These are phyloP conservation scores for Ceratina calcarata DNA, from an alignment of 1,140 invertebrate species.

Conservation along the genomic window DNA sequence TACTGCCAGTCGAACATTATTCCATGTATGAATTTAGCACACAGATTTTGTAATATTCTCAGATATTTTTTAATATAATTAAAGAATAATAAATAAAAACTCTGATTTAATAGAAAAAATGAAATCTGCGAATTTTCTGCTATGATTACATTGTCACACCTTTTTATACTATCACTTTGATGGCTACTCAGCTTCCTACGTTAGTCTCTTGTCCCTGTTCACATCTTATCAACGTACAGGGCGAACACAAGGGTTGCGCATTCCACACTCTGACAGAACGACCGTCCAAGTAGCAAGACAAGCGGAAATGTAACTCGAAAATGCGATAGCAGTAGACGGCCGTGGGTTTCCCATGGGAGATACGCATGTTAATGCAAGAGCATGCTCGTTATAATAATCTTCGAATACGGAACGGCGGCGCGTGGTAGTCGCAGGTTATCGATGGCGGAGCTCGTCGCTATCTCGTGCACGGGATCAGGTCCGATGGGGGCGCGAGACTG, in stretches of 20 bases:
- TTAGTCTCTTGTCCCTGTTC: not conserved
- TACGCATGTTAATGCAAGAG: constrained; percentile 69
- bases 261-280: not conserved
- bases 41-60: too few species aligned
- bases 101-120: too few species aligned
- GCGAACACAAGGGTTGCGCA: not conserved
- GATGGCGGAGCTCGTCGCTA: constrained; percentile 64
- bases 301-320: constrained; percentile 2
- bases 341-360: constrained; percentile 57
- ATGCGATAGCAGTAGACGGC: constrained; percentile 13
- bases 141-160: too few species aligned
- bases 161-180: too few species aligned
- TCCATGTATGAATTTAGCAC: too few species aligned
- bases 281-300: not conserved
- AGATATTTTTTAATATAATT: too few species aligned
- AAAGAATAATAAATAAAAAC: too few species aligned
- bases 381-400: constrained; percentile 74
- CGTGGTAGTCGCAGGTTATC: constrained; percentile 65
- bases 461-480: constrained; percentile 74
- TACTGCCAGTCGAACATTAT: not conserved
- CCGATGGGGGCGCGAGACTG: constrained; percentile 72
- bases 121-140: too few species aligned
- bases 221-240: not conserved
- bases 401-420: constrained; percentile 54
- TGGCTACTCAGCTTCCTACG: too few species aligned